Conservation (phyloP, 2,888 invertebrate genomes). For the Nymphalis urticae region DNA sequence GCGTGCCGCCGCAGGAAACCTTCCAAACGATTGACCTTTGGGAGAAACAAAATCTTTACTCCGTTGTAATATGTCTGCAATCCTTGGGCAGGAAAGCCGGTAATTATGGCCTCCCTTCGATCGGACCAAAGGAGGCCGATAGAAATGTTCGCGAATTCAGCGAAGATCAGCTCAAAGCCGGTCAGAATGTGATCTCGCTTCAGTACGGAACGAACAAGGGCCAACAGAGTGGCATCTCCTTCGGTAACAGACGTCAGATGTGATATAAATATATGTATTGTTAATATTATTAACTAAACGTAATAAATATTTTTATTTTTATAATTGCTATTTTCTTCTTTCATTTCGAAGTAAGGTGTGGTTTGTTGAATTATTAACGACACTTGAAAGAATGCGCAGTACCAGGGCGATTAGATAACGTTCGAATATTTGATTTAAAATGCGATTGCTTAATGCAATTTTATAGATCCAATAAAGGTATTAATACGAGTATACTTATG, state of each 20-base stretch:
- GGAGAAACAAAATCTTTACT: constrained; percentile 97
- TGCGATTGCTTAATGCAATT: constrained; percentile 39
- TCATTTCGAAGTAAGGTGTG: constrained; percentile 45
- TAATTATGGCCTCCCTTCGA: constrained; percentile 91
- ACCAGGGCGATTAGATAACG: constrained; percentile 54
- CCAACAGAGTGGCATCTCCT: constrained; percentile 96
- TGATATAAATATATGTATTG: constrained; percentile 74
- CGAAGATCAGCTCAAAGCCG: constrained; percentile 95
- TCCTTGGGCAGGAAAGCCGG: constrained; percentile 96
- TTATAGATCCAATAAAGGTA: constrained; percentile 18
- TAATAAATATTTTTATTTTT: constrained; percentile 58
- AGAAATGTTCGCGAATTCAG: constrained; percentile 96
- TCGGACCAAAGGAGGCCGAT: constrained; percentile 97
- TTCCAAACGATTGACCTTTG: constrained; percentile 99
- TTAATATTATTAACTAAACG: constrained; percentile 47
- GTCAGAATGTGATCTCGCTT: constrained; percentile 94
- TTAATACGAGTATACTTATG: not conserved
- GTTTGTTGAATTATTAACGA: constrained; percentile 39
- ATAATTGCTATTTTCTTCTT: constrained; percentile 49
- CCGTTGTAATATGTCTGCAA: constrained; percentile 97
- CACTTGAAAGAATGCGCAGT: constrained; percentile 39
- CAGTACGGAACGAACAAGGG: constrained; percentile 99
- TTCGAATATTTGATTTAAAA: constrained; percentile 25
- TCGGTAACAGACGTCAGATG: constrained; percentile 98
- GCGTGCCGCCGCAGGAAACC: constrained; percentile 95